These are phyloP conservation scores for Xenopus laevis DNA, from an alignment of 2,113 vertebrate species.

Conservation along the genomic window DNA sequence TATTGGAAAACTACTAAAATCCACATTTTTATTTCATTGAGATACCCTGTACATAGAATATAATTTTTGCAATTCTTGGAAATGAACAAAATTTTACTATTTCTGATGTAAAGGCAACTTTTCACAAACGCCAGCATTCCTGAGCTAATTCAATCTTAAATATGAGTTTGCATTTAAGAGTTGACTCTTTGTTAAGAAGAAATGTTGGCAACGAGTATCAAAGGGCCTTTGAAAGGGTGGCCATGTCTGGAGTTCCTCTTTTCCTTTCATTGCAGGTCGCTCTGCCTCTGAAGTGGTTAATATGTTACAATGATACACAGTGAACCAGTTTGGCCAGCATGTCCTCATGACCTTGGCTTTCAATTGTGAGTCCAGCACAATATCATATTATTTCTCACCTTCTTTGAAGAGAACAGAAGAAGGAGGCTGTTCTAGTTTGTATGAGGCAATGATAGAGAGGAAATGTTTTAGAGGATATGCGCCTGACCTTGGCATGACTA, in stretches of 20 bases:
- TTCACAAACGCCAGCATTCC: too few species aligned
- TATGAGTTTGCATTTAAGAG: background rate
- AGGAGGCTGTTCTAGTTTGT: background rate
- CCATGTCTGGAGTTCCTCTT: conserved; percentile 14
- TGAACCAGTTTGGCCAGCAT: conserved; percentile 17
- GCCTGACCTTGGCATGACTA: background rate
- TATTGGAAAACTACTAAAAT: too few species aligned
- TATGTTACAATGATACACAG: conserved; percentile 30
- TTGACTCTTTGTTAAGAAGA: conserved; percentile 24
- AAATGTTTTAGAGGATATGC: conserved; percentile 1
- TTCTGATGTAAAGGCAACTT: too few species aligned
- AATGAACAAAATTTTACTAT: too few species aligned
- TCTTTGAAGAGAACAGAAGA: conserved; percentile 33
- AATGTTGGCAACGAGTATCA: conserved; percentile 36
- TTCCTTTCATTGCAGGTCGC: conserved; percentile 31
- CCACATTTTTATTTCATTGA: too few species aligned
- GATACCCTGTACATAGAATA: too few species aligned
- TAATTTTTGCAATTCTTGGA: too few species aligned
- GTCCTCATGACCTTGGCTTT: conserved; percentile 29
- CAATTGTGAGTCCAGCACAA: conserved; percentile 25
- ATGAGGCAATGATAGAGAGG: conserved; percentile 1
- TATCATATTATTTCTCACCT: conserved; percentile 41
- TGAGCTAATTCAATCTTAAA: too few species aligned
- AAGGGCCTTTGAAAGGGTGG: conserved; percentile 22
- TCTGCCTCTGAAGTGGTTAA: conserved; percentile 34